Base-by-base conservation (phyloP, 2,888 invertebrate genomes). In the Eupithecia abbreviata region DNA sequence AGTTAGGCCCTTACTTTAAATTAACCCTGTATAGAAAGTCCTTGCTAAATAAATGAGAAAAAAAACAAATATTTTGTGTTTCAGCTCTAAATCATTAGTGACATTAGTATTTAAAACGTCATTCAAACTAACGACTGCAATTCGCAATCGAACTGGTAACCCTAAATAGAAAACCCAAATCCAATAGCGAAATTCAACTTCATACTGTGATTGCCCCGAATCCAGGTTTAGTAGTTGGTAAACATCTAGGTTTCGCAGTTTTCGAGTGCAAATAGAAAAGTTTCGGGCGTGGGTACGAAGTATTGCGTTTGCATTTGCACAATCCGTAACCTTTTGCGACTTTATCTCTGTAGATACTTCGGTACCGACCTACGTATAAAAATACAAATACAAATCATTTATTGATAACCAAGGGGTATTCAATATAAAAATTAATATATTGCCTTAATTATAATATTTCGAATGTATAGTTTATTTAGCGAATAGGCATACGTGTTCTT, bases 261-360 rank as follows among this genome's bases (percentile, higher is more conserved):
- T 30, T 47, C 18, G 4, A 15, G 42, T 79, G 71, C 74, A 68
- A 77, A 75, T 79, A 74, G 77, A 79, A 70, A 73, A 78, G 78
- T 79, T 82, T 77, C 4, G 12, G 55, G 69, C 30, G 58, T n/a
- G 7, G 58, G 13, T 77, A 75, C 75, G 73, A 76, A 45, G 65
- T 41, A 49, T 72, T 65, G 49, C 5, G 70, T 70, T 72, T 77
- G 71, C 47, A 70, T 70, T 72, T 77, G 71, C 43, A 70, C 15
- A 47, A 0, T 69, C 47, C n/a, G 4, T 4, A 6, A n/a, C 2
- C 5, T 55, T 2, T 7, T 18, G 18, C 9, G 15, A 9, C 9
- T 18, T 30, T 18, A 2, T 58, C n/a, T 58, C 55, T 12, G 55
- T 18, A n/a, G 55, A 58, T 18, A 58, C 18, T 58, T 7, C 5